Evolutionary conservation across 2,888 invertebrate species (phyloP), one percentile per base, ranked within the genome.

Genomic region (Alsophila aescularia): DNA sequence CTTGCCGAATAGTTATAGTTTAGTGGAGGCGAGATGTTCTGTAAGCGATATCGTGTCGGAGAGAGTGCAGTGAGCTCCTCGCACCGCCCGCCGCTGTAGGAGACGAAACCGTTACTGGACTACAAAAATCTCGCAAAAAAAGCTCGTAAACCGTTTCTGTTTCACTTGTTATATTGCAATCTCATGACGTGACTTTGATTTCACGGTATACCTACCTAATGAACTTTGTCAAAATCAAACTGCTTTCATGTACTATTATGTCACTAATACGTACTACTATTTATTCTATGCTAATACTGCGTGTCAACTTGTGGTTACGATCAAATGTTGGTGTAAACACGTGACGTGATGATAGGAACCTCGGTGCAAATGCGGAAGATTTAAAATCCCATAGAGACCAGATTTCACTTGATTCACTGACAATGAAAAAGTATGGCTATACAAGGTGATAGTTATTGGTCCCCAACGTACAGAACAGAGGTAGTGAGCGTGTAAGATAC

Each of bases 101-200:
- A 80, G 77, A 72, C 70, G 67, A 74, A 79, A 88, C 88, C 87
- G 89, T 89, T 88, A 85, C 70, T 72, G 73, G 74, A 82, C 79
- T 79, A 85, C 85, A 82, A 84, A 82, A 86, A 83, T 83, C 77
- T 75, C 79, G 79, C 83, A 81, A 85, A 86, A n/a, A 84, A 87
- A 87, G 66, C 73, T 73, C 72, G 69, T 74, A 80, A 83, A 83
- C 85, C 85, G 85, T 87, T 86, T 85, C 83, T 86, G 81, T 87
- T 86, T 86, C 80, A 87, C 83, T 86, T 81, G 81, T 79, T 78
- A 80, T 83, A 87, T 82, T 78, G 79, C 81, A 76, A 81, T 82
- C 81, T 82, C 73, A 75, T 82, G 79, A 83, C 83, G 81, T 84
- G 81, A 84, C 80, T 82, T 80, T 76, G 77, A 83, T 84, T 87